These are phyloP conservation scores for Saxicola maurus DNA, from an alignment of 2,797 vertebrate genomes.

Conservation along the genomic window DNA sequence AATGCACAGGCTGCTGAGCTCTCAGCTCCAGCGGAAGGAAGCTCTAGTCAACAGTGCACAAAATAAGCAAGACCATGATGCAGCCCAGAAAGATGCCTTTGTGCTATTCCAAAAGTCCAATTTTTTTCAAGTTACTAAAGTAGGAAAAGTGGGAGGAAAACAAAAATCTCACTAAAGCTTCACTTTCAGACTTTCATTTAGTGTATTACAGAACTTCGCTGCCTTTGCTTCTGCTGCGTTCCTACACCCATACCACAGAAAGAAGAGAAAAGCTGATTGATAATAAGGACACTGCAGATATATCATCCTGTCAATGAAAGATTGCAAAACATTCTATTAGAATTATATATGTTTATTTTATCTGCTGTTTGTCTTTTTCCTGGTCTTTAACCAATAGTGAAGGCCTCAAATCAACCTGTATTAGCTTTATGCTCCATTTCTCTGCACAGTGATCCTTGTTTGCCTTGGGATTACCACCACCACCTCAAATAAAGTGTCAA, in stretches of 20 bases:
- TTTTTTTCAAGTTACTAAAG: not conserved
- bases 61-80: not conserved
- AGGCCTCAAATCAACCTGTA: not conserved
- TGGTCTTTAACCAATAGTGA: not conserved
- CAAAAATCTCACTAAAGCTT: not conserved
- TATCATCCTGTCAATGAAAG: not conserved
- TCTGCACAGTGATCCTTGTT: not conserved
- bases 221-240: not conserved
- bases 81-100: not conserved
- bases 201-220: not conserved
- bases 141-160: not conserved
- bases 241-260: not conserved
- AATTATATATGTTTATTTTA: not conserved
- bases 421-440: not conserved
- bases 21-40: constrained; percentile 45
- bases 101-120: not conserved
- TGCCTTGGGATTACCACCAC: not conserved
- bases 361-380: not conserved
- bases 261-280: not conserved
- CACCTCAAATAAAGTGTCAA: not conserved
- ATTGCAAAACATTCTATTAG: not conserved
- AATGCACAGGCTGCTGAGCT: constrained; percentile 49
- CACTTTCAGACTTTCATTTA: not conserved
- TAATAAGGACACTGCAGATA: not conserved
- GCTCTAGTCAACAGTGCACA: constrained; percentile 16